Conservation (phyloP, 2,113 vertebrate genomes). For the Oryzias woworae region DNA sequence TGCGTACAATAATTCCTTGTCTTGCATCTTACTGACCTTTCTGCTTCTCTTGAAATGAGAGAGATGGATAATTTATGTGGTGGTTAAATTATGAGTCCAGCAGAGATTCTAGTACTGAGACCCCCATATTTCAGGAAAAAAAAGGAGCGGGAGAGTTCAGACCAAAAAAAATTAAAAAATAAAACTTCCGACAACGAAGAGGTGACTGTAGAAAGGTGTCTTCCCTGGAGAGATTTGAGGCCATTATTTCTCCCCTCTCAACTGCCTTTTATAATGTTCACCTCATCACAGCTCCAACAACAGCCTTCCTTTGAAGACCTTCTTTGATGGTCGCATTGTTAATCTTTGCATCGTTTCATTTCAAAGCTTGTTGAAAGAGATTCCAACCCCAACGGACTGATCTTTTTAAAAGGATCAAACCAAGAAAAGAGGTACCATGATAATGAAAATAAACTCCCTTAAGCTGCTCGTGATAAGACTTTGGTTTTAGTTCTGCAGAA, state of each 20-base stretch:
- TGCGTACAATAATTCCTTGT: constrained; percentile 4
- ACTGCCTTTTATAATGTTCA: constrained; percentile 60
- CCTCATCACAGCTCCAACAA: constrained; percentile 43
- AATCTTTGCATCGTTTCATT: constrained; percentile 60
- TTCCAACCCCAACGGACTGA: too few relatives aligned
- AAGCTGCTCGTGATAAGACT: constrained; percentile 24
- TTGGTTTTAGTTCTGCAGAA: constrained; percentile 26
- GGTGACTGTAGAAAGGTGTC: constrained; percentile 56
- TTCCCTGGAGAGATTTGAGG: constrained; percentile 54
- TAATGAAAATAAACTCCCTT: constrained; percentile 37
- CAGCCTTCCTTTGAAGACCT: constrained; percentile 60
- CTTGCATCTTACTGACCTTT: constrained; percentile 49
- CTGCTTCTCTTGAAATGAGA: constrained; percentile 35
- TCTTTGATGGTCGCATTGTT: constrained; percentile 64
- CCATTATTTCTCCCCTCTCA: constrained; percentile 50
- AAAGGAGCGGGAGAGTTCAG: neutral
- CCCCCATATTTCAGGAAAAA: constrained; percentile 17
- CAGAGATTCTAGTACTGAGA: constrained; percentile 15
- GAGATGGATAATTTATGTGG: constrained; percentile 42
- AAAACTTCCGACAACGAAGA: constrained; percentile 42
- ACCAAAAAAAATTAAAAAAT: neutral
- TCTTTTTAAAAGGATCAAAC: constrained; percentile 54
- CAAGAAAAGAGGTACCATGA: constrained; percentile 4
- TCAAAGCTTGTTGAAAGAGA: constrained; percentile 48
- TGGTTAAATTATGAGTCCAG: constrained; percentile 34